phyloP scores from a whole-genome alignment of 2,888 invertebrate species.

The Endotricha flammealis region DNA sequence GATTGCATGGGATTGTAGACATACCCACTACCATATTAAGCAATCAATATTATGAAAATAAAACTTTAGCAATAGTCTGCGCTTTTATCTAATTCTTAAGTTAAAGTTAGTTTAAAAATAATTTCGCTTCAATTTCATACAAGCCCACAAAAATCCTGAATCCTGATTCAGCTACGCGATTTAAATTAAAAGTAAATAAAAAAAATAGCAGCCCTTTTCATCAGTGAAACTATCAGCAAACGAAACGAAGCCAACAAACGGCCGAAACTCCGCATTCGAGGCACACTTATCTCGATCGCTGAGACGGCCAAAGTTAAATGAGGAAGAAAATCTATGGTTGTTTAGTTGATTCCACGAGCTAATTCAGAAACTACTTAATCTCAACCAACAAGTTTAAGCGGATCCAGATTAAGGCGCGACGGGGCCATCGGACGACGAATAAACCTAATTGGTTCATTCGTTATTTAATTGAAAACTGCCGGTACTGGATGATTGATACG shows the following conservation, averaged over 20 bases:
- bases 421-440: conserved; percentile 15
- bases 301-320: conserved; percentile 54
- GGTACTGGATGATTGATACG: conserved; percentile 22
- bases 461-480: conserved; percentile 35
- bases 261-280: conserved; percentile 32
- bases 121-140: too few relatives aligned
- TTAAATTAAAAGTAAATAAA: too few relatives aligned
- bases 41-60: too few relatives aligned
- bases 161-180: too few relatives aligned
- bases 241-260: conserved; percentile 20
- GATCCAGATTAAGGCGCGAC: conserved; percentile 30
- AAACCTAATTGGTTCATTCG: too few relatives aligned
- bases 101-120: too few relatives aligned
- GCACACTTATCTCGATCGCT: conserved; percentile 42
- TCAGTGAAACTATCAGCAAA: not conserved
- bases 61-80: too few relatives aligned
- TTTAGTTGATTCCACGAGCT: conserved; percentile 49
- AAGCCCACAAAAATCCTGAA: too few relatives aligned
- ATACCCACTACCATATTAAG: too few relatives aligned
- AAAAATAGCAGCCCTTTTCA: too few relatives aligned
- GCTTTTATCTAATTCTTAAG: too few relatives aligned
- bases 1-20: too few relatives aligned
- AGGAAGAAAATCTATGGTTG: conserved; percentile 60
- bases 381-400: conserved; percentile 38
- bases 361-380: conserved; percentile 60